A percentile compares a stretch with the other conserved stretches of the same genome.
These are phyloP conservation scores for Vidua chalybeata DNA, from an alignment of 2,113 vertebrate species.

Conservation along the genomic window DNA sequence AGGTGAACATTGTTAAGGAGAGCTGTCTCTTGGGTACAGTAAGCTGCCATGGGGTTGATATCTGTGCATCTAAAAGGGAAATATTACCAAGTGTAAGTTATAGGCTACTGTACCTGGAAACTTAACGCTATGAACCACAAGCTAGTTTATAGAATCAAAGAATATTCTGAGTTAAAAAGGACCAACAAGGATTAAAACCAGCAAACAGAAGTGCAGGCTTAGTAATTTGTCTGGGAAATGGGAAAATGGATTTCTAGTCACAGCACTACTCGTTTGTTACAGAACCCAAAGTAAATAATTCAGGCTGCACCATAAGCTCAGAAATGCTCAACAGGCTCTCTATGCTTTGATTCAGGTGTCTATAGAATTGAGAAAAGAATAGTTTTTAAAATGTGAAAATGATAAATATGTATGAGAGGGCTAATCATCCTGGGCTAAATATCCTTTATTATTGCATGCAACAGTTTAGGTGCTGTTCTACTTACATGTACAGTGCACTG, in stretches of 20 bases:
- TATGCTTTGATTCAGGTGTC: background rate
- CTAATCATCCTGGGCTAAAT: background rate
- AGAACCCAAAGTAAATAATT: background rate
- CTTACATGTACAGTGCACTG: constrained; percentile 85
- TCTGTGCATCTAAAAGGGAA: constrained; percentile 87
- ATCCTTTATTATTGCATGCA: background rate
- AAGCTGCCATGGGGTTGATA: constrained; percentile 85
- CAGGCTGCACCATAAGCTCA: background rate
- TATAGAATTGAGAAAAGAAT: background rate
- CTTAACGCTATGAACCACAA: background rate
- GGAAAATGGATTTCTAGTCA: background rate
- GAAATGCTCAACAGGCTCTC: background rate
- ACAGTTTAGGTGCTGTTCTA: background rate
- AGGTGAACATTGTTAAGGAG: constrained; percentile 79
- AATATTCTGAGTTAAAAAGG: background rate
- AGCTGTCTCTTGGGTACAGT: constrained; percentile 85
- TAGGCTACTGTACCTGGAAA: background rate
- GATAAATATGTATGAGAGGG: background rate
- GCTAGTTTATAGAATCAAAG: background rate
- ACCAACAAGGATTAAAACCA: background rate
- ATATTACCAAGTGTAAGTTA: background rate
- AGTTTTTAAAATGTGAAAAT: background rate
- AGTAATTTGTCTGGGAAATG: background rate
- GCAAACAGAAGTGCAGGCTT: background rate
- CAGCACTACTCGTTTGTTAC: background rate